phyloP scores from a whole-genome alignment of 2,888 invertebrate species.

The Euplexia lucipara region DNA sequence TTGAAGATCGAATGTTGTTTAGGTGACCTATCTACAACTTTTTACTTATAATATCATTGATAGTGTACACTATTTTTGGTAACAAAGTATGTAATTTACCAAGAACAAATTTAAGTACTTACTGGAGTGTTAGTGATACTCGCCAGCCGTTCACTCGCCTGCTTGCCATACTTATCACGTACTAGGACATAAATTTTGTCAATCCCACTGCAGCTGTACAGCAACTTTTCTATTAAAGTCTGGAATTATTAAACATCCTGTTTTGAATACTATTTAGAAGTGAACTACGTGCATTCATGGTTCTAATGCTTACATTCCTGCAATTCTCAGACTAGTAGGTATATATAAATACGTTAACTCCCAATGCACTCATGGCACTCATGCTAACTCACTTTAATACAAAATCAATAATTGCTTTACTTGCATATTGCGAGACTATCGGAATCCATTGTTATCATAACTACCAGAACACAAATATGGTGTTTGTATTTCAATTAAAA shows the following conservation, averaged over 20 bases:
- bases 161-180: slow-evolving; percentile 63
- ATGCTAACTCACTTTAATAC: not conserved
- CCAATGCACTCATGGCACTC: not conserved
- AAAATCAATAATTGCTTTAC: no score
- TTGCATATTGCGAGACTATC: not conserved
- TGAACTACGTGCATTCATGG: slow-evolving; percentile 23
- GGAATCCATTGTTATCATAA: not conserved
- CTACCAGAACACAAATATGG: no score
- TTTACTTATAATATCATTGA: no score
- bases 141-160: slow-evolving; percentile 58
- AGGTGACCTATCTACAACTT: no score
- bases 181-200: slow-evolving; percentile 70
- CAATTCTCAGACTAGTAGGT: not conserved
- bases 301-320: not conserved
- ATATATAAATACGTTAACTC: not conserved
- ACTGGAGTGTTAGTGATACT: slow-evolving; percentile 63
- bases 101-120: slow-evolving; percentile 42
- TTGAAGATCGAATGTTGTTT: no score
- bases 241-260: slow-evolving; percentile 58
- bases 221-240: slow-evolving; percentile 71
- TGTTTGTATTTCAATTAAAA: no score
- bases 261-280: slow-evolving; percentile 33
- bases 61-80: no score
- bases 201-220: slow-evolving; percentile 66
- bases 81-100: slow-evolving; percentile 16